Base-by-base conservation (phyloP, 2,888 invertebrate species). In the Nomada goodeniana region DNA sequence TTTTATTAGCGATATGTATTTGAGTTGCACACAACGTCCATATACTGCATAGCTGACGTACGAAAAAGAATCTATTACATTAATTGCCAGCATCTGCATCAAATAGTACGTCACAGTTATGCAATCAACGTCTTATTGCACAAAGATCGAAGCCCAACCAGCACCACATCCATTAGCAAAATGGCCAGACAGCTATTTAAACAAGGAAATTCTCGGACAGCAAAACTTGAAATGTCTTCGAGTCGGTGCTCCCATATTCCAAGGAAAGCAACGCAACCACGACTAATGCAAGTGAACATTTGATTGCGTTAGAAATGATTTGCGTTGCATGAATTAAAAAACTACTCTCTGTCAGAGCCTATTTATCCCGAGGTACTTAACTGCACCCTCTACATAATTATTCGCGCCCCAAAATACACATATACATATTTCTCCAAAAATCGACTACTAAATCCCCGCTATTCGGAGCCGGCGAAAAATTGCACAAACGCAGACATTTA, bases 81-180 rank as follows among this genome's bases (percentile, higher is more conserved):
- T 55, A 50, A 65, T 65, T 65, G 42, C 15, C n/a, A 20, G 23
- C n/a, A 42, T 55, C 68, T 18, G 5, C 42, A 2, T 36, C 36
- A 42, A 3, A 10, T 23, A 18, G 20, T 52, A 11, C 20, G 42
- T 50, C 50, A 52, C 7, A 26, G 55, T 42, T 42, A 20, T 23
- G 36, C 68, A 20, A 23, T 23, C 36, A 23, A 42, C 23, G 29
- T 67, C 65, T 53, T 53, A 53, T 20, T 67, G 65, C 29, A 53
- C 36, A 67, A 67, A 67, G 36, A 36, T 53, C 53, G 15, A 52
- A 9, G 36, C 53, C 15, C 29, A 20, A 36, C 53, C 29, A n/a
- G 23, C 55, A 20, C 53, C 9, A 44, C 55, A 18, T 68, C 23
- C 53, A 42, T 68, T 68, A 68, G 42, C 68, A 15, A 55, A 68